A percentile compares a stretch with the other conserved stretches of the same genome.
Evolutionary conservation across 2,888 invertebrate genomes (phyloP).

Genomic region (Spodoptera exigua): DNA sequence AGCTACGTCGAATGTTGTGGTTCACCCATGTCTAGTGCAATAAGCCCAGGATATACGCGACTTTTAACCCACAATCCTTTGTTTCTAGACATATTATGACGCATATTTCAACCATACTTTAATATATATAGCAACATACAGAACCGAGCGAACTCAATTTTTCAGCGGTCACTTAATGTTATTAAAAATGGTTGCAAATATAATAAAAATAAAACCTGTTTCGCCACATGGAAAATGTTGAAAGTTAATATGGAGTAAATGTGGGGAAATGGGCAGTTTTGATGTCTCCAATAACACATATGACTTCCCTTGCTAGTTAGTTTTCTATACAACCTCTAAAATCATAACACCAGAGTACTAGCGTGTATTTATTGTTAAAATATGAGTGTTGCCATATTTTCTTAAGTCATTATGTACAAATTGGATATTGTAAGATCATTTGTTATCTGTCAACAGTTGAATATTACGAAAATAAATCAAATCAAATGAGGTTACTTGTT

Average conservation of each 20-base stretch:
- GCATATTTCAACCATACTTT: conserved; percentile 37
- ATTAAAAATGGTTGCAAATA: conserved; percentile 41
- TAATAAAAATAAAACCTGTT: conserved; percentile 18
- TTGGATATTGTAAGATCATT: conserved; percentile 89
- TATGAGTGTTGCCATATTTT: conserved; percentile 89
- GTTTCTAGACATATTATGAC: conserved; percentile 29
- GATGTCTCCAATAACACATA: conserved; percentile 46
- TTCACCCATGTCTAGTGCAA: background rate
- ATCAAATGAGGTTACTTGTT: conserved; percentile 74
- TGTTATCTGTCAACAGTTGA: conserved; percentile 89
- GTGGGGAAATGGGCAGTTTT: conserved; percentile 51
- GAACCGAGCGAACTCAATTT: background rate
- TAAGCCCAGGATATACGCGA: too few relatives aligned
- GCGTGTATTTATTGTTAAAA: conserved; percentile 85
- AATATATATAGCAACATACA: conserved; percentile 3
- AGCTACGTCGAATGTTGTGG: background rate
- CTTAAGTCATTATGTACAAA: conserved; percentile 89
- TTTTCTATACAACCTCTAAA: conserved; percentile 54
- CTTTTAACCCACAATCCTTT: conserved; percentile 18
- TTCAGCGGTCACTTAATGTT: background rate
- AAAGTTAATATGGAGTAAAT: conserved; percentile 5
- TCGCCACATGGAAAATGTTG: conserved; percentile 18
- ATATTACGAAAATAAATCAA: conserved; percentile 89
- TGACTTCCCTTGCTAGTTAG: conserved; percentile 54
- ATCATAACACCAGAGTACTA: conserved; percentile 66